These are phyloP conservation scores for Drosophila malerkotliana DNA, from an alignment of 1,140 invertebrate genomes.

Conservation along the genomic window DNA sequence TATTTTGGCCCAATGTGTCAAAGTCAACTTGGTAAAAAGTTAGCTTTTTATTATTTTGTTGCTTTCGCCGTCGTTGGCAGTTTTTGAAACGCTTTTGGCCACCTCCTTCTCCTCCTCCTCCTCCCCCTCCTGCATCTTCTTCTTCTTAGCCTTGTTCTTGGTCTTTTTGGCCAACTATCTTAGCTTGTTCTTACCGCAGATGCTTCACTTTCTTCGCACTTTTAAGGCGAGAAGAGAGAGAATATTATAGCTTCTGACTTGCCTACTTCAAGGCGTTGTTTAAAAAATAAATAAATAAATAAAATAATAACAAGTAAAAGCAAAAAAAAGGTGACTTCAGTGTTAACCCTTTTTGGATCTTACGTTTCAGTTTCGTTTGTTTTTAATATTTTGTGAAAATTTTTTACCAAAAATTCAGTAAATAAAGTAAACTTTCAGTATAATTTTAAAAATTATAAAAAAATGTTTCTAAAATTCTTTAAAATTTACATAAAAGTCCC, in stretches of 20 bases:
- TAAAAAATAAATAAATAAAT: neutral
- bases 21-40: constrained; percentile 78
- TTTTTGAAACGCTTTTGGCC: constrained; percentile 53
- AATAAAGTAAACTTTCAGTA: too few relatives aligned
- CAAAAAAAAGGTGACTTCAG: neutral
- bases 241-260: neutral
- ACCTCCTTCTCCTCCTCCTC: neutral
- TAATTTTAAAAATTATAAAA: too few relatives aligned
- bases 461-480: too few relatives aligned
- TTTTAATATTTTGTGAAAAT: too few relatives aligned
- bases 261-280: neutral
- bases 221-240: neutral
- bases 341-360: too few relatives aligned
- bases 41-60: constrained; percentile 79
- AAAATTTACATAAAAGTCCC: too few relatives aligned
- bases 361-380: too few relatives aligned
- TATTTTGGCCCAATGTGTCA: constrained; percentile 78
- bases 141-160: neutral
- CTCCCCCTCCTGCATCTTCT: neutral
- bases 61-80: constrained; percentile 56
- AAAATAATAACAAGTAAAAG: neutral
- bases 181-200: constrained; percentile 3
- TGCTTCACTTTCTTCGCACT: constrained; percentile 13
- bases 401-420: too few relatives aligned
- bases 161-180: constrained; percentile 22